phyloP scores from a whole-genome alignment of 2,888 invertebrate genomes.

The Mesopsocus fuscifrons region DNA sequence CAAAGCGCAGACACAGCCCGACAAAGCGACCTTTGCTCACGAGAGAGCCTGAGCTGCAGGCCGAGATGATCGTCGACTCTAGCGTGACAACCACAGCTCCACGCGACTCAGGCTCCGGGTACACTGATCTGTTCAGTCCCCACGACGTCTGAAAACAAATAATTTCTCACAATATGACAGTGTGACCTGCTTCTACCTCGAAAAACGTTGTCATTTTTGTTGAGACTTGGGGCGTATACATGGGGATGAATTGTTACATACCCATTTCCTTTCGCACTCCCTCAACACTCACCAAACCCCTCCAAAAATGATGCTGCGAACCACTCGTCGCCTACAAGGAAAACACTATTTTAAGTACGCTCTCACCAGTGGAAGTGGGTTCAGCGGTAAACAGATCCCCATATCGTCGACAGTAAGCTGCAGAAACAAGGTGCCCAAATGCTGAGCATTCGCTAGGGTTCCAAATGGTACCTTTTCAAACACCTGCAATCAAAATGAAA shows the following conservation, averaged over 20 bases:
- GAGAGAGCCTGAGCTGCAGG: slow-evolving; percentile 87
- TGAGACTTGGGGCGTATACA: no score
- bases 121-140: slow-evolving; percentile 39
- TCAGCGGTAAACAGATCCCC: slow-evolving; percentile 85
- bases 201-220: no score
- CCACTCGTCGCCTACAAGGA: no score
- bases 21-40: slow-evolving; percentile 83
- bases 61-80: slow-evolving; percentile 89
- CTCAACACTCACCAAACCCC: no score
- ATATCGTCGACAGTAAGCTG: slow-evolving; percentile 92
- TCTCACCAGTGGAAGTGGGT: slow-evolving; percentile 59
- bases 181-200: no score
- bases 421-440: slow-evolving; percentile 75
- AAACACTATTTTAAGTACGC: no score
- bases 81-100: slow-evolving; percentile 91
- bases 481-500: slow-evolving; percentile 21
- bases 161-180: slow-evolving; percentile 1
- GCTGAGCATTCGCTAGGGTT: slow-evolving; percentile 58
- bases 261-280: no score
- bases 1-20: slow-evolving; percentile 82
- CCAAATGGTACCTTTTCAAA: slow-evolving; percentile 62
- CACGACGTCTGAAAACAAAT: slow-evolving; percentile 30
- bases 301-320: no score
- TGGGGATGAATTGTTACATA: no score
- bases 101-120: slow-evolving; percentile 51